Evolutionary conservation across 2,113 vertebrate species (phyloP), one percentile per base, ranked within the genome.

Genomic region (Malurus cyaneus): DNA sequence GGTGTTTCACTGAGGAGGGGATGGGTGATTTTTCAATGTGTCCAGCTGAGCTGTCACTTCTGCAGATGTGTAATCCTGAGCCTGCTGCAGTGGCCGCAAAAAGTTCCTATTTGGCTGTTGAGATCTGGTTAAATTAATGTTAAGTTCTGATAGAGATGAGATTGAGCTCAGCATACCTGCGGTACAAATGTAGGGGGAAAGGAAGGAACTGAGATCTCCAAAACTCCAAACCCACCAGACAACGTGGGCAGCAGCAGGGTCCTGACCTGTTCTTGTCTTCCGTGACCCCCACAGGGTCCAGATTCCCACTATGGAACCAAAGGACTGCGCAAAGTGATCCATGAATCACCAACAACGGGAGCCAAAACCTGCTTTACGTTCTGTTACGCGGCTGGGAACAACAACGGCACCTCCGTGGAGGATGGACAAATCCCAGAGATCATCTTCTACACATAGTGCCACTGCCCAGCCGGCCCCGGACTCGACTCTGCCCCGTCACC

Each of bases 231-330:
- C 18, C 36, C 14, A 20, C 6, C 39, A 2, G 62, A 4, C 19
- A 32, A 8, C 50, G 32, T 3, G 60, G 42, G 83, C 80, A 52
- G 85, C 65, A 67, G 70, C 62, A 11, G 31, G 13, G 54, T 16
- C 29, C 34, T 9, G 41, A 92, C 12, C n/a, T 6, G 1, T 56
- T 47, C 59, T 44, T 18, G 11, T 80, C 67, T 87, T 24, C 65
- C 5, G 6, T 77, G 34, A 7, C 87, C 32, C 1, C 9, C 0
- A 0, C 86, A 98, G 99, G 99, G 99, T 92, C 99, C 99, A 11
- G 99, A 99, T 97, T 99, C 99, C 50, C 99, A 99, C 96, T 99
- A 99, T 4, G 99, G 99, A 96, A 99, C 99, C 86, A 99, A 99
- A 97, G 99, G 99, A 88, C 99, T 99, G 96, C 98, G 99, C 80